Evolutionary conservation across 2,888 invertebrate genomes (phyloP).

Genomic region (Platerodrilus igneus): DNA sequence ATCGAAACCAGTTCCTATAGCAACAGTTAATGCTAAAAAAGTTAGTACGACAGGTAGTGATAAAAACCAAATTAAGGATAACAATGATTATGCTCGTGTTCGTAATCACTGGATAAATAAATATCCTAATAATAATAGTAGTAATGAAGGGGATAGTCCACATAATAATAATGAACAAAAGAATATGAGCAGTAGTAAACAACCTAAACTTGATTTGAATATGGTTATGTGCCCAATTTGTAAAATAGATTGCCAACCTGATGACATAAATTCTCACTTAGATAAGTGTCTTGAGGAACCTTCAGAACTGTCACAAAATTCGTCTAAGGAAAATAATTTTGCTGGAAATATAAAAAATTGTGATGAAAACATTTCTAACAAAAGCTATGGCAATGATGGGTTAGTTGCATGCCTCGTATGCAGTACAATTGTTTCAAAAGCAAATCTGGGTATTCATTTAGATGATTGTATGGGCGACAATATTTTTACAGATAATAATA

Average conservation of each 20-base stretch:
- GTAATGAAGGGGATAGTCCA: not conserved
- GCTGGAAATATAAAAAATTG: too few relatives aligned
- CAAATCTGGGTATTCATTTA: constrained; percentile 45
- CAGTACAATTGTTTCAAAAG: constrained; percentile 37
- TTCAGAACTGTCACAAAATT: too few relatives aligned
- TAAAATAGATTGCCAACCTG: constrained; percentile 14
- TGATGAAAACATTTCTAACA: too few relatives aligned
- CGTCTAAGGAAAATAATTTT: too few relatives aligned
- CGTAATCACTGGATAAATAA: constrained; percentile 46
- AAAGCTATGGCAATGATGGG: too few relatives aligned
- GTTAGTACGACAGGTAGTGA: too few relatives aligned
- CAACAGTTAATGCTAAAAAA: too few relatives aligned
- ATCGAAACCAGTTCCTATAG: constrained; percentile 5
- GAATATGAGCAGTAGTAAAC: not conserved
- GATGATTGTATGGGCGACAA: constrained; percentile 44
- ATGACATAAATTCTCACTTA: constrained; percentile 24
- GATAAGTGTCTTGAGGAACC: constrained; percentile 26
- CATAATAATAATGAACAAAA: constrained; percentile 1
- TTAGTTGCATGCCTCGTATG: constrained; percentile 47
- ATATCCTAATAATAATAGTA: constrained; percentile 28
- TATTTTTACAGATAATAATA: constrained; percentile 34
- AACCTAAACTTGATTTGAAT: constrained; percentile 7
- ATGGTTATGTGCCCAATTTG: constrained; percentile 46
- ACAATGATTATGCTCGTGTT: constrained; percentile 36
- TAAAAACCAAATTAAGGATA: too few relatives aligned